Percentiles rank a stretch among this genome's conserved stretches.
Conservation (phyloP, 1,140 invertebrate species). For the Cydia fagiglandana region DNA sequence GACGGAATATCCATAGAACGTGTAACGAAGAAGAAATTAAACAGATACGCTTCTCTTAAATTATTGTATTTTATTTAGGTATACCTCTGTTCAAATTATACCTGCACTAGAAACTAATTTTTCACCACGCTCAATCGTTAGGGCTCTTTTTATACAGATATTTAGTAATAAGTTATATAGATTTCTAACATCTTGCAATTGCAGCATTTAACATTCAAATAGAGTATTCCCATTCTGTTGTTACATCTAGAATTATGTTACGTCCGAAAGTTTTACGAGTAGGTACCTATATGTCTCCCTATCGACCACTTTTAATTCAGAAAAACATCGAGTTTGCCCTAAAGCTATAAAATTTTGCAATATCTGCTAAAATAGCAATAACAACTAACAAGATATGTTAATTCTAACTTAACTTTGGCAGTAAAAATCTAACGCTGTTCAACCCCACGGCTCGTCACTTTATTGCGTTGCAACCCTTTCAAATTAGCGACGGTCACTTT, state of each 20-base stretch:
- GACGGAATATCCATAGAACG: too few relatives aligned
- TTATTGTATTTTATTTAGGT: too few relatives aligned
- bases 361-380: conserved; percentile 24
- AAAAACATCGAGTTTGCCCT: conserved; percentile 5
- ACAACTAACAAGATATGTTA: conserved; percentile 22
- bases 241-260: background rate
- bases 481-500: conserved; percentile 65
- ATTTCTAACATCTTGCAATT: background rate
- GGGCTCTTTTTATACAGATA: too few relatives aligned
- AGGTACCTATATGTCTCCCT: background rate
- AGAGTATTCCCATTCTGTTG: background rate
- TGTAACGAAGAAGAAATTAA: too few relatives aligned
- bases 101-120: too few relatives aligned
- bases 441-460: conserved; percentile 39
- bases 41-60: too few relatives aligned
- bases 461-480: conserved; percentile 47
- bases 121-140: too few relatives aligned
- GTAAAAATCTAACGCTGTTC: conserved; percentile 41
- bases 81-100: too few relatives aligned
- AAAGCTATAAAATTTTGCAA: conserved; percentile 26
- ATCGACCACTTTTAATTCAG: conserved; percentile 10
- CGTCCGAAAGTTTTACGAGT: background rate
- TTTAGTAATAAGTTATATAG: too few relatives aligned
- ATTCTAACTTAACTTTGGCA: conserved; percentile 37
- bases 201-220: background rate